Evolutionary conservation across 2,113 vertebrate genomes (phyloP), one percentile per base, ranked within the genome.

Genomic region (Prionailurus viverrinus): DNA sequence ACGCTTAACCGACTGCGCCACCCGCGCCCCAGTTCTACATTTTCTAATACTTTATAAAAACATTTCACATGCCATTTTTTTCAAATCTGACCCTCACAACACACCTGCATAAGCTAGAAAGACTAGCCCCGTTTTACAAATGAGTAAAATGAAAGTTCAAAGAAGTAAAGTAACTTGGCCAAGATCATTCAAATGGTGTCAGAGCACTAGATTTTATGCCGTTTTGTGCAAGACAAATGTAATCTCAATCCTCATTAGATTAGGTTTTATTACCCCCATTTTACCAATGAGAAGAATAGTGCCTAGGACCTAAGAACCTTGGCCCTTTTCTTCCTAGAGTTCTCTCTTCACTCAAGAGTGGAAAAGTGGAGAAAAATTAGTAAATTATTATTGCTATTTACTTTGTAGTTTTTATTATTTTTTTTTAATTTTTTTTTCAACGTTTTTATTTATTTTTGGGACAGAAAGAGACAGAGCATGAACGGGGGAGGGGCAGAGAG

Each of bases 1-100:
- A 39, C 39, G 39, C 39, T 39, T 39, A 39, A 39, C 39, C 39
- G 39, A 39, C 39, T 39, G 39, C 39, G 39, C 39, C 39, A 39
- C 39, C 39, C 39, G 39, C 39, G 39, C 39, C 39, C 39, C 39
- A 86, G 31, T 25, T 9, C 84, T 91, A 51, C 29, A 66, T 79
- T 92, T 97, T 94, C 74, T 89, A 86, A 16, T 65, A 88, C 66
- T 68, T 96, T 25, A 71, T 95, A 79, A 86, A 91, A 85, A 16
- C 8, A 14, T 58, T 58, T 81, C 33, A 74, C 36, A 33, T 71
- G n/a, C 36, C 51, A 16, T 94, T 80, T 90, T 93, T 76, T 83
- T 68, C 53, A 18, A 6, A 45, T 86, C 29, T 31, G 36, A 63
- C 73, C 10, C 13, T 39, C 73, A 95, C 9, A 73, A 36, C 19